Conservation (phyloP, 1,140 invertebrate genomes). For the Hyposmocoma kahamanoa region DNA sequence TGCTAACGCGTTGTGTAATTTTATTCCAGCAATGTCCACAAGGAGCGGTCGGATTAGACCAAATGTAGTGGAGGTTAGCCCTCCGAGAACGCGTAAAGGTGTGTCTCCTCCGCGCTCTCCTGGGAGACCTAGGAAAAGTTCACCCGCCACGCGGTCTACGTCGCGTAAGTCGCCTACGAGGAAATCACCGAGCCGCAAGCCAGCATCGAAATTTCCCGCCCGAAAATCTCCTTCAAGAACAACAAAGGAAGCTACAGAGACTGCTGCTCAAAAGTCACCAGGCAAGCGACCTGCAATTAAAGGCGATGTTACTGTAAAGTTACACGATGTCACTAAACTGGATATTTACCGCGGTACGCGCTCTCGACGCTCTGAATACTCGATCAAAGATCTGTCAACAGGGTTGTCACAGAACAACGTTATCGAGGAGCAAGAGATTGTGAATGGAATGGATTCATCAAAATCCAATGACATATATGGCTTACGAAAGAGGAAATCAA, state of each 20-base stretch:
- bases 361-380: slow-evolving; percentile 48
- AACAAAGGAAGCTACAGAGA: slow-evolving; percentile 36
- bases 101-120: slow-evolving; percentile 60
- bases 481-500: slow-evolving; percentile 34
- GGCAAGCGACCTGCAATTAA: slow-evolving; percentile 42
- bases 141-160: slow-evolving; percentile 25
- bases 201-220: slow-evolving; percentile 38
- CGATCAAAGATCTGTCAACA: slow-evolving; percentile 38
- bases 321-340: slow-evolving; percentile 33
- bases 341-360: slow-evolving; percentile 37
- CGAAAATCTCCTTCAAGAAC: slow-evolving; percentile 49
- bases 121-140: slow-evolving; percentile 51
- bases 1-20: slow-evolving; percentile 21
- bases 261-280: slow-evolving; percentile 36
- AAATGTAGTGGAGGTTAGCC: slow-evolving; percentile 43
- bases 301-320: slow-evolving; percentile 17
- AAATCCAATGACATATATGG: slow-evolving; percentile 39
- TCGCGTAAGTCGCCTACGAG: slow-evolving; percentile 48
- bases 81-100: slow-evolving; percentile 47
- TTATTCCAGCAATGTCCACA: slow-evolving; percentile 50
- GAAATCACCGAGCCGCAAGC: slow-evolving; percentile 40
- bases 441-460: slow-evolving; percentile 33
- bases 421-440: no score
- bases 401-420: slow-evolving; percentile 18
- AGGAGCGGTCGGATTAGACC: slow-evolving; percentile 51